Percentiles rank a stretch among this genome's conserved stretches.
Conservation (phyloP, 2,113 vertebrate species). For the Neolamprologus fasciatus region DNA sequence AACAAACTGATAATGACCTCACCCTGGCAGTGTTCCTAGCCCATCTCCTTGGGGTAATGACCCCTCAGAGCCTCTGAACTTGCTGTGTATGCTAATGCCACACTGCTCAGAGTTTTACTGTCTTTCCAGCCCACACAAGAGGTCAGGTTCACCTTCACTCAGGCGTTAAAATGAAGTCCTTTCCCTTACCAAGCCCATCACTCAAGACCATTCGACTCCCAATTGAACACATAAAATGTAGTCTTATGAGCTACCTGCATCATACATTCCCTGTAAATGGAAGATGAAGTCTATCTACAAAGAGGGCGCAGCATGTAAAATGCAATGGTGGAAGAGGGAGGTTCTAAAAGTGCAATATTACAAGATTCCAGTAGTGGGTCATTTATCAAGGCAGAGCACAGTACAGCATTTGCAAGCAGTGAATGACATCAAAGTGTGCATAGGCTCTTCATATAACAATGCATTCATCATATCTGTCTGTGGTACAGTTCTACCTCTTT, state of each 20-base stretch:
- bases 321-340: not conserved
- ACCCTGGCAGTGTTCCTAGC: not conserved
- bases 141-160: constrained; percentile 59
- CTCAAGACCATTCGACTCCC: constrained; percentile 39
- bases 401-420: not conserved
- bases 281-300: not conserved
- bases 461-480: constrained; percentile 10
- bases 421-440: not conserved
- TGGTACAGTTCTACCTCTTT: constrained; percentile 4
- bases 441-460: not conserved
- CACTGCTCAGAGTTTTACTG: constrained; percentile 17
- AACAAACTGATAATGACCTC: constrained; percentile 28
- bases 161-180: constrained; percentile 46
- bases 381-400: not conserved
- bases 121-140: constrained; percentile 9
- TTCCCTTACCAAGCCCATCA: constrained; percentile 26
- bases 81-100: constrained; percentile 25
- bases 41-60: constrained; percentile 46
- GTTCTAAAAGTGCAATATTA: not conserved
- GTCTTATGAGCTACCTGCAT: constrained; percentile 26
- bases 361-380: not conserved
- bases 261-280: constrained; percentile 33
- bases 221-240: constrained; percentile 48
- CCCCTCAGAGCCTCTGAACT: constrained; percentile 26
- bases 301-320: not conserved